Evolutionary conservation across 2,113 vertebrate genomes (phyloP).

Genomic region (Martes martes): DNA sequence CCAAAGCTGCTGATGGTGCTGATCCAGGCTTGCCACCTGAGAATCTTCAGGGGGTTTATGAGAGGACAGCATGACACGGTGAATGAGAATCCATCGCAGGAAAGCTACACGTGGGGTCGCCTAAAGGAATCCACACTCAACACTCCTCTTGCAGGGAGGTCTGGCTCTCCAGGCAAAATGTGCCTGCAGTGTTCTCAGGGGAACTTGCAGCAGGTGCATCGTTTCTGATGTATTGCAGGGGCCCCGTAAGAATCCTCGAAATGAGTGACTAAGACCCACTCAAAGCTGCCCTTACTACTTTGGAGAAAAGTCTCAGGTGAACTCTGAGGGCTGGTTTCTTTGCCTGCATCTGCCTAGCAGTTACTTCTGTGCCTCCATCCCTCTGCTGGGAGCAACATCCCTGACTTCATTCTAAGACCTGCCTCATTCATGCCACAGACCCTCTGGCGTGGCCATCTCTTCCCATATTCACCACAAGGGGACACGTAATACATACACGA

Average conservation of each 20-base stretch:
- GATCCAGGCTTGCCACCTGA: not conserved
- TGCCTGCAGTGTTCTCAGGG: not conserved
- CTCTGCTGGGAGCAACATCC: not conserved
- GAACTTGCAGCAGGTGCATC: too few relatives aligned
- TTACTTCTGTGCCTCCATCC: not conserved
- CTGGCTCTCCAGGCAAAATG: not conserved
- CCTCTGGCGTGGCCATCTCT: not conserved
- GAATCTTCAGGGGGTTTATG: not conserved
- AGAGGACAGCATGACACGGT: not conserved
- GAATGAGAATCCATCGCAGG: not conserved
- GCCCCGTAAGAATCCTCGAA: not conserved
- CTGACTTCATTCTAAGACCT: not conserved
- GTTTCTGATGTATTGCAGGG: not conserved
- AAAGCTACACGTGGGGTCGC: not conserved
- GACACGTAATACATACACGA: not conserved
- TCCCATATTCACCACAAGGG: not conserved
- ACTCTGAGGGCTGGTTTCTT: not conserved
- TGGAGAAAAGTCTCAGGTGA: not conserved
- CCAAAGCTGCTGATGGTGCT: not conserved
- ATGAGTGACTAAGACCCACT: not conserved
- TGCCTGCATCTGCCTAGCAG: not conserved
- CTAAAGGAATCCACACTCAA: not conserved
- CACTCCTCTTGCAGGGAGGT: rapidly evolving
- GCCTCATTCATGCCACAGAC: not conserved
- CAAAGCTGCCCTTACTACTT: not conserved